Evolutionary conservation across 2,888 invertebrate genomes (phyloP).

Genomic region (Zeuzera pyrina): DNA sequence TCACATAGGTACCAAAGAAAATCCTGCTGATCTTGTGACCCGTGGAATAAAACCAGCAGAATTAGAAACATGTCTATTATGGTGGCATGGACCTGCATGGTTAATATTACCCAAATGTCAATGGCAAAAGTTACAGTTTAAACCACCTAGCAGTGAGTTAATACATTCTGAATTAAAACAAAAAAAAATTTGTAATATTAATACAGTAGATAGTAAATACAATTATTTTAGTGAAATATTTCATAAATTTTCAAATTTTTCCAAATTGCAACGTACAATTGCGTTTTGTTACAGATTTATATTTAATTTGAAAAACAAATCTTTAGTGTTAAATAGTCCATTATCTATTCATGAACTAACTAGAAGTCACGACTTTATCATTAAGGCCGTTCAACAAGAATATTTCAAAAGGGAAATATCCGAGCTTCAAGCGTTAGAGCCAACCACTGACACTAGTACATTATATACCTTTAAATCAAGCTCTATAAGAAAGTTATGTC

Average conservation of each 20-base stretch:
- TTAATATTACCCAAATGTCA: background rate
- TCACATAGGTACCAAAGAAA: background rate
- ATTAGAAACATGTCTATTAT: background rate
- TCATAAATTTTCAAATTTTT: background rate
- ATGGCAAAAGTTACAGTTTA: background rate
- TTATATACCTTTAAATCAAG: slow-evolving; percentile 4
- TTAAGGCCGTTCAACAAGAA: background rate
- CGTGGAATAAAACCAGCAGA: background rate
- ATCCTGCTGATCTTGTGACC: background rate
- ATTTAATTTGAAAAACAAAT: background rate
- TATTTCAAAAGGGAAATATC: background rate
- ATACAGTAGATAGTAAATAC: background rate
- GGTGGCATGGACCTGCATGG: background rate
- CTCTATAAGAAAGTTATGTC: slow-evolving; percentile 1
- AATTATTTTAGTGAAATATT: background rate
- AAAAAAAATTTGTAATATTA: background rate
- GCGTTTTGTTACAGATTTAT: background rate
- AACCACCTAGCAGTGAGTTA: background rate
- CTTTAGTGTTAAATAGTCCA: background rate
- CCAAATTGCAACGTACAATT: background rate
- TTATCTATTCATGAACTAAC: background rate
- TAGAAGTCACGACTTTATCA: background rate
- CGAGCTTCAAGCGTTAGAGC: background rate
- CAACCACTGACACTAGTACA: background rate
- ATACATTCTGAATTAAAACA: background rate